phyloP scores from a whole-genome alignment of 2,888 invertebrate genomes.

The Nephrocerus scutellatus region DNA sequence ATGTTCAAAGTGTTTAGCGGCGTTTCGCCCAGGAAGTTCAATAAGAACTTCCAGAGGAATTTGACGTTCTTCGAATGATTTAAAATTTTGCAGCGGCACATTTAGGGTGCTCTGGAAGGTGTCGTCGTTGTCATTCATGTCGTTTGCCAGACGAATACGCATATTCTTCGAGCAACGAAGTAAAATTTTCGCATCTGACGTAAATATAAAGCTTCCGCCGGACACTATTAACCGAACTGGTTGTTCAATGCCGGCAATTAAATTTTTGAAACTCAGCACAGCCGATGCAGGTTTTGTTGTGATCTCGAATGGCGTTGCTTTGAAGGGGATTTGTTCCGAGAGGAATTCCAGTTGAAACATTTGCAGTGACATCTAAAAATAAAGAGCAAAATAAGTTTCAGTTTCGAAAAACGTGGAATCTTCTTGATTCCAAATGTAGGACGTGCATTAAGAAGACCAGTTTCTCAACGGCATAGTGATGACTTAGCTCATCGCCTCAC shows the following conservation, averaged over 20 bases:
- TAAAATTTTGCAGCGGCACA: conserved; percentile 53
- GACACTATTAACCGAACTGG: conserved; percentile 66
- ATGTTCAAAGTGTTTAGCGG: conserved; percentile 65
- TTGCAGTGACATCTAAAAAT: conserved; percentile 32
- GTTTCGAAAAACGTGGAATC: too few species aligned
- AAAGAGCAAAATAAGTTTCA: neutral
- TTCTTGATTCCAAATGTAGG: too few species aligned
- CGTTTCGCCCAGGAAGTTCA: conserved; percentile 65
- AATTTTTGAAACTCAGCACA: conserved; percentile 57
- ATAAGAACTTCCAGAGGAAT: conserved; percentile 63
- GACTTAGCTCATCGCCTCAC: conserved; percentile 44
- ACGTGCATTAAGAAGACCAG: too few species aligned
- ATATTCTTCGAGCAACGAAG: conserved; percentile 46
- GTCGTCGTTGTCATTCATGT: conserved; percentile 23
- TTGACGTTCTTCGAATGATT: conserved; percentile 60
- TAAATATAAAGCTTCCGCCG: conserved; percentile 70
- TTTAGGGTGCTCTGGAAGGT: conserved; percentile 45
- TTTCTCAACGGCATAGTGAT: too few species aligned
- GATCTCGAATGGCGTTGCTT: conserved; percentile 44
- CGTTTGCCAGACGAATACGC: conserved; percentile 35
- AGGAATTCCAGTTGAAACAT: conserved; percentile 64
- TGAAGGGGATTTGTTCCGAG: conserved; percentile 54
- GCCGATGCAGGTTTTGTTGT: conserved; percentile 51
- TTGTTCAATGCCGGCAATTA: conserved; percentile 77
- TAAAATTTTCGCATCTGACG: conserved; percentile 52